Percentiles rank a stretch among this genome's conserved stretches.
Conservation (phyloP, 2,797 vertebrate genomes). For the Mycteria americana region DNA sequence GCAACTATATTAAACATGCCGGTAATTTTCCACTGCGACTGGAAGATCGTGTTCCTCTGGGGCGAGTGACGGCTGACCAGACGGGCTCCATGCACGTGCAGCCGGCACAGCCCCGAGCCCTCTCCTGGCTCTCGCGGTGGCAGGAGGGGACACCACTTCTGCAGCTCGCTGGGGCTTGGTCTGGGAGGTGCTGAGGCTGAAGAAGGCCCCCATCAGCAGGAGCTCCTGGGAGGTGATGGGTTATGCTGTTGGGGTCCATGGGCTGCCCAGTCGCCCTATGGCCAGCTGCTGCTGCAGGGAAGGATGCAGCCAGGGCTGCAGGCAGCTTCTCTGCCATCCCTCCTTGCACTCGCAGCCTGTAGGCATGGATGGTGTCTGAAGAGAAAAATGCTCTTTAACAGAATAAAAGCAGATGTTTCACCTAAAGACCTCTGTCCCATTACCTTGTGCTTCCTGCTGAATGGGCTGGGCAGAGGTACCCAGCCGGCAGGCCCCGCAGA, state of each 20-base stretch:
- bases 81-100: fast-evolving
- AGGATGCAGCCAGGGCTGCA: neutral
- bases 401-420: neutral
- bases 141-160: neutral
- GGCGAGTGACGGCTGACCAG: neutral
- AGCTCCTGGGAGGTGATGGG: neutral
- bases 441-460: neutral
- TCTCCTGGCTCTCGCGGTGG: fast-evolving
- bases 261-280: neutral
- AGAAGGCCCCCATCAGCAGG: neutral
- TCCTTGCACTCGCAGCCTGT: neutral
- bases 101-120: neutral
- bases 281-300: neutral
- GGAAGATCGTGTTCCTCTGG: constrained; percentile 20
- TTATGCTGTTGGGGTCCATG: neutral
- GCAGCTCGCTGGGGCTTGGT: neutral
- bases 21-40: constrained; percentile 71
- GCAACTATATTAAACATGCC: constrained; percentile 61
- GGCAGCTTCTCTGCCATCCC: neutral
- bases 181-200: neutral
- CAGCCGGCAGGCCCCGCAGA: neutral
- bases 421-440: neutral
- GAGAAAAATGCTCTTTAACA: neutral
- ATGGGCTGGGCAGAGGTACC: neutral
- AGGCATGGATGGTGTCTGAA: neutral